Base-by-base conservation (phyloP, 2,113 vertebrate species). In the Tretioscincus oriximinensis region DNA sequence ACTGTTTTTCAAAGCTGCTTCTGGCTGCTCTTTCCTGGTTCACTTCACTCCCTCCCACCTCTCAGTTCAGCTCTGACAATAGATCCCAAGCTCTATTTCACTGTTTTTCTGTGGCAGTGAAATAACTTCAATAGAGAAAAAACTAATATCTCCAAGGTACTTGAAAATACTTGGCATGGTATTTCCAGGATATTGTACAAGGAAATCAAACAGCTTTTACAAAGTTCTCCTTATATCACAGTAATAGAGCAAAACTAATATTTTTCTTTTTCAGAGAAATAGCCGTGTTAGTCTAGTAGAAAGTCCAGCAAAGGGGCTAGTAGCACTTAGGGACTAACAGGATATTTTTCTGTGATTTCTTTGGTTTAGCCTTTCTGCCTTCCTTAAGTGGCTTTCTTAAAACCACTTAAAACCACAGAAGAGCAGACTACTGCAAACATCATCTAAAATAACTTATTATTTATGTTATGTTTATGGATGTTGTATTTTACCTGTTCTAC, bases 101-200 rank as follows among this genome's bases (percentile, higher is more conserved):
- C 45, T 47, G 22, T 65, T 63, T 51, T 26, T 61, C 35, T 26
- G 31, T 35, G 47, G 18, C 64, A 69, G 64, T 28, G 54, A 79
- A 79, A 51, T 70, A 35, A 68, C 77, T 68, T 73, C 73, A 74
- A 58, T 67, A 75, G 67, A 54, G 63, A 72, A 12, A 28, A 49
- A 69, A 45, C 24, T 68, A 81, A 75, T 81, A 81, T 81, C 65
- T 67, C 80, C 26, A 28, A 75, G 65, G 49, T 73, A 49, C 31
- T 84, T 0, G 0, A 75, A 61, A 78, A 75, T n/a, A n/a, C n/a
- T n/a, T n/a, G n/a, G n/a, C n/a, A n/a, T n/a, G 71, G 28, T 35
- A 24, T 74, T 73, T 75, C 71, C 71, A 79, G 41, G 77, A 78
- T 69, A 79, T 67, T 84, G 64, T 75, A 68, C 65, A 31, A 47